Base-by-base conservation (phyloP, 1,140 invertebrate species). In the Antheraea pernyi region DNA sequence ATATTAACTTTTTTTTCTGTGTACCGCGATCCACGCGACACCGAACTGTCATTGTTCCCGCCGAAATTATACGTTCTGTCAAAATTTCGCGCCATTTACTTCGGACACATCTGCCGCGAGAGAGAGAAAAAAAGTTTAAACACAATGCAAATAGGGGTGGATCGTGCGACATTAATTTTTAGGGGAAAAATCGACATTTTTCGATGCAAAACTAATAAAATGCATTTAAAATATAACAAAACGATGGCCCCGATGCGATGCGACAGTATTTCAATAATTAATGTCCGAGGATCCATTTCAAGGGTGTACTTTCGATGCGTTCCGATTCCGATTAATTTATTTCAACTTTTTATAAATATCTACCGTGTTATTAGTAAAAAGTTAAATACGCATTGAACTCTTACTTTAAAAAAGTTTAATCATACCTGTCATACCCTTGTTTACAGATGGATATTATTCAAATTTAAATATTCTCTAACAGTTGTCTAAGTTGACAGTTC, bases 41-140 rank as follows among this genome's bases (percentile, higher is more conserved):
- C 73, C 66, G 78, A 76, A 76, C 77, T 84, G 85, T 87, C 86
- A 89, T 85, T 88, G 82, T 84, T 77, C 72, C 79, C 81, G 81
- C 74, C 82, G 85, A 83, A 89, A 89, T 90, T 88, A 86, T 80
- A 86, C 84, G 84, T 85, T 77, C 85, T 90, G 89, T 90, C 88
- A 91, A 90, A 91, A 91, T 86, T 88, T 87, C 89, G 89, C 89
- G 86, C 89, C 89, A 91, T 91, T 91, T 87, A 86, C 76, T 70
- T 75, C 80, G 82, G 85, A 80, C 89, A 80, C 89, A 91, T 90
- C 88, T 91, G 89, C 86, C 79, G 82, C 65, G 62, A 73, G 68
- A 79, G 82, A 68, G 61, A 72, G 69, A 78, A 86, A 85, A 86
- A 84, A 85, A 85, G 72, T 88, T 85, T 87, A 85, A 87, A 82